Evolutionary conservation across 2,888 invertebrate species (phyloP).

Genomic region (Cataglyphis rosenhaueri): DNA sequence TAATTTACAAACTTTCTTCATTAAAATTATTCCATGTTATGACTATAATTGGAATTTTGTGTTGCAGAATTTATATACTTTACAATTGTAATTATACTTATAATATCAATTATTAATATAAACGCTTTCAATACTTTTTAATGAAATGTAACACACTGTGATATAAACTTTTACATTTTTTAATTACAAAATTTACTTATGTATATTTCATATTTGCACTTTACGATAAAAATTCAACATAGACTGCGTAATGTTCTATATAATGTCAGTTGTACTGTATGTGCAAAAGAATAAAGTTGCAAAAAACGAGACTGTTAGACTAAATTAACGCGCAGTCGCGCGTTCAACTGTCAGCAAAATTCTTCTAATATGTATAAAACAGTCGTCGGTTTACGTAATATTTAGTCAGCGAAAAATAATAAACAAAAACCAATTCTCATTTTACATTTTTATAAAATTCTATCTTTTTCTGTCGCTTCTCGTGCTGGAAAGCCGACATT

Average conservation of each 20-base stretch:
- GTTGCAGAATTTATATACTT: not conserved
- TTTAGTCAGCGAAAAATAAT: not conserved
- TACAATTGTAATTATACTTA: not conserved
- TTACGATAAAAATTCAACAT: not conserved
- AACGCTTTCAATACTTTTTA: not conserved
- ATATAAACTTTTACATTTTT: not conserved
- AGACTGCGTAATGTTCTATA: not conserved
- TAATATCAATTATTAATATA: not conserved
- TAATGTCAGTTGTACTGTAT: not conserved
- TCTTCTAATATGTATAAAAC: not conserved
- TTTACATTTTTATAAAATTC: slow-evolving; percentile 11
- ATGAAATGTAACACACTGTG: not conserved
- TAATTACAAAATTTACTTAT: not conserved
- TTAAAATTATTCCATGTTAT: not conserved
- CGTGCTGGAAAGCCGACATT: not conserved
- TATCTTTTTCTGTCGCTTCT: not conserved
- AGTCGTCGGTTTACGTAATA: not conserved
- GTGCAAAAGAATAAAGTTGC: not conserved
- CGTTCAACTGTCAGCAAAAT: not conserved
- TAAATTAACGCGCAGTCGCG: not conserved
- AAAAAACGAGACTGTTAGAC: not conserved
- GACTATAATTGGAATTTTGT: not conserved
- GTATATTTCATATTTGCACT: not conserved
- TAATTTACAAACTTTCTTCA: not conserved
- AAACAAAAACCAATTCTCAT: not conserved